Base-by-base conservation (phyloP, 1,140 invertebrate genomes). In the Drosophila pseudoananassae region DNA sequence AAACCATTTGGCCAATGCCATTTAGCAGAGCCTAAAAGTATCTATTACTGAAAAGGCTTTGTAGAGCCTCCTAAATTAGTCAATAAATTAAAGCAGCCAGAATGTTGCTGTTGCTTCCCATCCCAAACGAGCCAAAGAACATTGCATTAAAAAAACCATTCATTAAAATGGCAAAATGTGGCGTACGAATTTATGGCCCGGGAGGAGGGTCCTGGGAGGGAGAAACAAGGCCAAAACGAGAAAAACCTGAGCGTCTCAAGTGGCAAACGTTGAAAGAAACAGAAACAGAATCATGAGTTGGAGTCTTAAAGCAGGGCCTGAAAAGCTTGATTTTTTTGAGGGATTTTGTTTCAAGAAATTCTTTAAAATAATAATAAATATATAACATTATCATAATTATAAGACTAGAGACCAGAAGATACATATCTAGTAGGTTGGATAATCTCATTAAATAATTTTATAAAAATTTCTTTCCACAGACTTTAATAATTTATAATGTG, bases 121-220 rank as follows among this genome's bases (percentile, higher is more conserved):
- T 9, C 20, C 29, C 66, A 81, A 84, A 85, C 82, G 81, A 78
- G 82, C 78, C 74, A 47, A 64, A 87, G 74, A 87, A 85, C 83
- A 87, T 87, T 87, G 82, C 82, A 85, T 85, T 85, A 87, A 87
- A 82, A 87, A 85, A 81, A 82, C 82, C 82, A 87, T 87, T 87
- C 82, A 87, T 87, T 87, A 87, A 82, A 87, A 87, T 88, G 82
- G 82, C 82, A 78, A 87, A 84, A 84, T 79, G 82, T 84, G 82
- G 81, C 83, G 79, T 57, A 20, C 68, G 60, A 82, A 82, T 87
- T 87, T 87, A 87, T 87, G 78, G 82, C 75, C 61, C 65, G 51
- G 47, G 15, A 20, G 36, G n/a, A 36, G 25, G 45, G 4, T 4
- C 33, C 10, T 5, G 49, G n/a, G 4, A n/a, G 17, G 17, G 17